A percentile compares a stretch with the other conserved stretches of the same genome.
phyloP scores from a whole-genome alignment of 1,140 invertebrate genomes.

The Oscheius sp. region DNA sequence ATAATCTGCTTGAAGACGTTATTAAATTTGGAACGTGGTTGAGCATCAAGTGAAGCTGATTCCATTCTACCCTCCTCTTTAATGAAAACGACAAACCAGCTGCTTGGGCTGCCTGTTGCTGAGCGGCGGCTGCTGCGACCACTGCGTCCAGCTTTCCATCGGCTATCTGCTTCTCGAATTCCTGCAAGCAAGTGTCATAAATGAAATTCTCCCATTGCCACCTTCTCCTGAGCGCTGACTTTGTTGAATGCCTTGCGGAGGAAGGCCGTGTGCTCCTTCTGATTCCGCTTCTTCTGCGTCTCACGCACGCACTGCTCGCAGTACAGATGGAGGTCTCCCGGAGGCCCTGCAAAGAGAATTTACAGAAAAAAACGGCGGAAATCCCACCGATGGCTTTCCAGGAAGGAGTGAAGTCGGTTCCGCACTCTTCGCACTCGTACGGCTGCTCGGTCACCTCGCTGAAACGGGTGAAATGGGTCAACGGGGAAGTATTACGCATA shows the following conservation, averaged over 20 bases:
- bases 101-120: too few relatives aligned
- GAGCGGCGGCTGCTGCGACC: neutral
- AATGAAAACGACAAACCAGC: too few relatives aligned
- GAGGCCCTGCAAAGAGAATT: too few relatives aligned
- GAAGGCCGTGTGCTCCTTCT: slow-evolving; percentile 93
- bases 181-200: slow-evolving; percentile 60
- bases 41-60: too few relatives aligned
- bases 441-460: slow-evolving; percentile 65
- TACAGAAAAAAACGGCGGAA: too few relatives aligned
- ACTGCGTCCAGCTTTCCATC: slow-evolving; percentile 47
- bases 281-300: slow-evolving; percentile 95
- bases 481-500: slow-evolving; percentile 37
- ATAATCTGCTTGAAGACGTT: too few relatives aligned
- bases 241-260: slow-evolving; percentile 96
- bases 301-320: slow-evolving; percentile 95
- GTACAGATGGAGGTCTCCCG: slow-evolving; percentile 72
- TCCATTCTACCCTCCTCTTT: too few relatives aligned
- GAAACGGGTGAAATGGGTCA: slow-evolving; percentile 10
- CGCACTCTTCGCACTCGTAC: slow-evolving; percentile 89
- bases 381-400: slow-evolving; percentile 75
- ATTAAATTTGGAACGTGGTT: too few relatives aligned
- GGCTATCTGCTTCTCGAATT: slow-evolving; percentile 84
- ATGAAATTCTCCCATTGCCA: neutral
- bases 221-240: slow-evolving; percentile 90
- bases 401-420: slow-evolving; percentile 93